phyloP scores from a whole-genome alignment of 2,113 vertebrate species.

The Merops nubicus region DNA sequence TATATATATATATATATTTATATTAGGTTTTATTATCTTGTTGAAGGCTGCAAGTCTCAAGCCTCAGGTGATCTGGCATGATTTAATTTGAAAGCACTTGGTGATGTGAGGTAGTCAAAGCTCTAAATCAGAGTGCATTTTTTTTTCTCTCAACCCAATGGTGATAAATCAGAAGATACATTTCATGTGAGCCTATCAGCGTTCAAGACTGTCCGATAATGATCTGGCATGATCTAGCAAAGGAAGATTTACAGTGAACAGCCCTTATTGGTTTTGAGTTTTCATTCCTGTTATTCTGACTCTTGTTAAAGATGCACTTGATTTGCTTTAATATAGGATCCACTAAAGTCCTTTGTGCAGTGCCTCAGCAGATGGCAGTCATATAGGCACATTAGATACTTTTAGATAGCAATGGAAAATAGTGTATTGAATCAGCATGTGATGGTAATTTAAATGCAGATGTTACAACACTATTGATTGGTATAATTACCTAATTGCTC shows the following conservation, averaged over 20 bases:
- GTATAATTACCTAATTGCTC: slow-evolving; percentile 27
- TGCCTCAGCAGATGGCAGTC: not conserved
- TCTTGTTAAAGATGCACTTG: not conserved
- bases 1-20: too few species aligned
- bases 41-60: not conserved
- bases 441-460: slow-evolving; percentile 12
- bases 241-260: not conserved
- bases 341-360: not conserved
- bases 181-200: not conserved
- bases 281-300: not conserved
- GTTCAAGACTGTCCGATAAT: not conserved
- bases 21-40: not conserved
- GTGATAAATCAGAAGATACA: not conserved
- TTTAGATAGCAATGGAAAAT: not conserved
- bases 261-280: not conserved
- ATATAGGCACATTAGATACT: not conserved
- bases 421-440: not conserved
- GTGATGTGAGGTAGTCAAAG: not conserved
- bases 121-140: not conserved
- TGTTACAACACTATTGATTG: not conserved
- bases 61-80: not conserved
- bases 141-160: not conserved
- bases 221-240: too few species aligned
- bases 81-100: not conserved
- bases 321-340: not conserved